Evolutionary conservation across 2,888 invertebrate species (phyloP).

Genomic region (Drosophila cognata): DNA sequence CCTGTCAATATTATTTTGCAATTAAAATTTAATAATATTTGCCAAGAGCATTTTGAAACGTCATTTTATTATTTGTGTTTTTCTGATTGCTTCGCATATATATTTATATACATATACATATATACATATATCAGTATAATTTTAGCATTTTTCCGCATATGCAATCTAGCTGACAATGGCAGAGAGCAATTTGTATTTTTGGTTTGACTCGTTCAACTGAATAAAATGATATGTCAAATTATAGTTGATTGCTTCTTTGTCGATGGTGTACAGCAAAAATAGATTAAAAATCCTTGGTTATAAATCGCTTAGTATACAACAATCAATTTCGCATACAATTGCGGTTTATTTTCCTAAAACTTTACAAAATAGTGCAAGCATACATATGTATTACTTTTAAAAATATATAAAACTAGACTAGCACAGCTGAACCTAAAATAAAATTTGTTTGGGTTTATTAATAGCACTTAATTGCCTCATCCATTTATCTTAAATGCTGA

Average conservation of each 20-base stretch:
- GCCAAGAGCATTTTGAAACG: slow-evolving; percentile 30
- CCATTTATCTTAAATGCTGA: slow-evolving; percentile 6
- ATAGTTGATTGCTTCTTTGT: slow-evolving; percentile 25
- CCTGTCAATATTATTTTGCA: slow-evolving; percentile 75
- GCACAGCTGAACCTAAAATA: not conserved
- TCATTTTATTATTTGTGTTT: slow-evolving; percentile 26
- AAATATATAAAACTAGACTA: not conserved
- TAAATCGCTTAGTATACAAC: slow-evolving; percentile 26
- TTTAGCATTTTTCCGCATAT: slow-evolving; percentile 19
- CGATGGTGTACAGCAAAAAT: slow-evolving; percentile 16
- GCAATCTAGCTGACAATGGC: slow-evolving; percentile 28
- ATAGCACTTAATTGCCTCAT: not conserved
- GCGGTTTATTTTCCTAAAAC: not conserved
- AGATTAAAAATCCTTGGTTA: slow-evolving; percentile 24
- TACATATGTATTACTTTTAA: not conserved
- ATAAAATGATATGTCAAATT: slow-evolving; percentile 38
- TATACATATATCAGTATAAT: not conserved
- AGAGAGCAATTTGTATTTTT: slow-evolving; percentile 29
- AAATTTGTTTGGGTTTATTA: not conserved
- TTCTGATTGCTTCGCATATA: slow-evolving; percentile 12
- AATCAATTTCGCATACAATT: slow-evolving; percentile 15
- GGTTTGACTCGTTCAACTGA: slow-evolving; percentile 8
- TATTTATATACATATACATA: not conserved
- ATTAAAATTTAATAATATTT: slow-evolving; percentile 71
- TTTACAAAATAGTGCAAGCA: not conserved